These are phyloP conservation scores for Galerucella pusilla DNA, from an alignment of 2,888 invertebrate species.

Conservation along the genomic window DNA sequence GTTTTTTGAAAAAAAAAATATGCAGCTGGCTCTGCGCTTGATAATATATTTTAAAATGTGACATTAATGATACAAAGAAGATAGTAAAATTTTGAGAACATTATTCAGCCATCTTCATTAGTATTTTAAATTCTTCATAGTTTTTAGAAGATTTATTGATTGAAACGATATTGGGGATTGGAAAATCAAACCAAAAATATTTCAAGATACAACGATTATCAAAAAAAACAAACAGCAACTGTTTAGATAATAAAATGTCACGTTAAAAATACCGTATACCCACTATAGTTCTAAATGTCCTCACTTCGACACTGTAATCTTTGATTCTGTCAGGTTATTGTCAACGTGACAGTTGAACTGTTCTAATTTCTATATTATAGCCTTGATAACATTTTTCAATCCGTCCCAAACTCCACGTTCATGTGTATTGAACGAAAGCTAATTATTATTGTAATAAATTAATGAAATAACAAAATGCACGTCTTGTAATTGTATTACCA, in stretches of 20 bases:
- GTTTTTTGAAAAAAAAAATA: background rate
- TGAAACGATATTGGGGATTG: too few species aligned
- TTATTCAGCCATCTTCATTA: background rate
- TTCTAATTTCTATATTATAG: background rate
- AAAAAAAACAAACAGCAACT: background rate
- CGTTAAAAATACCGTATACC: too few species aligned
- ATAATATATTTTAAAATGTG: conserved; percentile 10
- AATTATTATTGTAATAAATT: background rate
- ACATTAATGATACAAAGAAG: background rate
- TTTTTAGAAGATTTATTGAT: too few species aligned
- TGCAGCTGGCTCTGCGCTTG: background rate
- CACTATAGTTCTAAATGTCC: too few species aligned
- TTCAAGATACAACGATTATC: too few species aligned
- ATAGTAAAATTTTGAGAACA: background rate
- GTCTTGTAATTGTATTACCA: conserved; percentile 11
- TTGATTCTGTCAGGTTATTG: too few species aligned
- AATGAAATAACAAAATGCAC: background rate
- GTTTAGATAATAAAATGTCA: background rate
- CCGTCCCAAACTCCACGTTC: background rate
- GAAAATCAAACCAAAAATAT: too few species aligned
- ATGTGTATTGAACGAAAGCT: background rate
- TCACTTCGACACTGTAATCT: too few species aligned
- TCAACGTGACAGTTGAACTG: background rate
- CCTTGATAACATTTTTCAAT: background rate
- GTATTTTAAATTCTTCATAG: background rate